Base-by-base conservation (phyloP, 1,140 invertebrate genomes). In the Centruroides sculpturatus region DNA sequence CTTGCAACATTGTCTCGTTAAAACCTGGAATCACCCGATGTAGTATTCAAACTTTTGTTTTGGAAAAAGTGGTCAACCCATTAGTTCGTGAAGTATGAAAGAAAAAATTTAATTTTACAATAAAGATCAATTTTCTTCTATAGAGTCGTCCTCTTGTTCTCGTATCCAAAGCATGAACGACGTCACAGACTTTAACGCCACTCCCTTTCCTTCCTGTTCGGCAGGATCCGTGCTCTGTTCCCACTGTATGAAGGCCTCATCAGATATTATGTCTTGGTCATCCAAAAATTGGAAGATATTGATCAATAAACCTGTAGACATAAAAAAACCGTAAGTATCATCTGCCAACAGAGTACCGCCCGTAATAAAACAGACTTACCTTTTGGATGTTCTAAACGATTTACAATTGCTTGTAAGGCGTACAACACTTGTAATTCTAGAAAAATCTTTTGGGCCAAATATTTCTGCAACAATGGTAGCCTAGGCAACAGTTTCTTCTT, bases 391-490 rank as follows among this genome's bases (percentile, higher is more conserved):
- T 88, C 81, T 62, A 87, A 74, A 69, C 82, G 80, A 66, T 82
- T 77, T 57, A 75, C 72, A 51, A 89, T 77, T 36, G 83, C 77
- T 72, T 92, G 89, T 69, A 92, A 77, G 48, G 87, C 86, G 74
- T 84, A 87, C 56, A 94, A 77, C 68, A 87, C 88, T 71, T 88
- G 84, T 46, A 90, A 75, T 74, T 92, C 87, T 51, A 83, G 76
- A 47, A 79, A 73, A 58, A 80, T 74, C 66, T 82, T 81, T 61
- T 82, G 80, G 69, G 85, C 86, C 11, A 89, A 81, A 69, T 84
- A 91, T 56, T 83, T 82, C 55, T 80, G 79, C 47, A 92, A 80
- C 50, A 92, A 74, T 53, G 71, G 76, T 66, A 75, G 71, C 47
- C 79, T 71, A 55, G 41, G 41, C 8, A 41, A 41, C 41, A 41